Evolutionary conservation across 2,113 vertebrate species (phyloP).

Genomic region (Dissostichus mawsoni): DNA sequence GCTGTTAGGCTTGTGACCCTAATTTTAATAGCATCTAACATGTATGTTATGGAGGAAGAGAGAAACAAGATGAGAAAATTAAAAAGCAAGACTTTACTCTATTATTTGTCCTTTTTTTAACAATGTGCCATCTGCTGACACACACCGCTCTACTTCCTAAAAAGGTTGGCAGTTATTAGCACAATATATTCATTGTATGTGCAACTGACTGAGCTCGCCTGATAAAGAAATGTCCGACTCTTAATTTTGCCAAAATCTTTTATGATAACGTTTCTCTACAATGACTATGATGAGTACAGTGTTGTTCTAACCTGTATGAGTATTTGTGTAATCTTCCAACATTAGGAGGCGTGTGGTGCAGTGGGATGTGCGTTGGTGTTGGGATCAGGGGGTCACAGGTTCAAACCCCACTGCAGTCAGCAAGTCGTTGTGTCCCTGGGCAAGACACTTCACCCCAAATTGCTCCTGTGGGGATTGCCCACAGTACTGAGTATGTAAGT

Average conservation of each 20-base stretch:
- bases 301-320: not conserved
- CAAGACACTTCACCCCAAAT: too few species aligned
- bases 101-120: not conserved
- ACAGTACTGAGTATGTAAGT: too few species aligned
- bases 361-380: too few species aligned
- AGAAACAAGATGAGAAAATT: not conserved
- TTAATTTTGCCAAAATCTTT: not conserved
- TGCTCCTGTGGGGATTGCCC: too few species aligned
- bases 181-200: conserved; percentile 45
- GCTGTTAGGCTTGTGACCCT: not conserved
- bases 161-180: conserved; percentile 78
- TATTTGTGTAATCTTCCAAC: conserved; percentile 15
- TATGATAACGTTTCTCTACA: not conserved
- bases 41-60: not conserved
- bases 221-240: not conserved
- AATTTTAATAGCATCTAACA: not conserved
- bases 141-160: conserved; percentile 3
- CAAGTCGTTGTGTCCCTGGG: too few species aligned
- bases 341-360: not conserved
- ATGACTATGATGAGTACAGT: not conserved
- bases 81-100: not conserved
- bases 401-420: too few species aligned
- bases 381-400: too few species aligned
- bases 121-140: conserved; percentile 3
- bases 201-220: conserved; percentile 11